These are phyloP conservation scores for Elegia similella DNA, from an alignment of 2,888 invertebrate species.

Conservation along the genomic window DNA sequence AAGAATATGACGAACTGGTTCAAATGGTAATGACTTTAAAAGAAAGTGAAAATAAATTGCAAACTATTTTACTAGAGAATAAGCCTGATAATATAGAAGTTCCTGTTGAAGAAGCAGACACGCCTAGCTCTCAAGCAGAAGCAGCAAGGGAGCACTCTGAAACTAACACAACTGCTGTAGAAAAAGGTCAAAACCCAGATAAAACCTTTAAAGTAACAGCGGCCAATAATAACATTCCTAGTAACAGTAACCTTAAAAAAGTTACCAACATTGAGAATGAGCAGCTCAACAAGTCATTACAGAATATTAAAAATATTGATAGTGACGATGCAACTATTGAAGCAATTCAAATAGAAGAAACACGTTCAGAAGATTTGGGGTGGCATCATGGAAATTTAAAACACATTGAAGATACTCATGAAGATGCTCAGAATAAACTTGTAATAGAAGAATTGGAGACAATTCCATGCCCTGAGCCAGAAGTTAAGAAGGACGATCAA, in stretches of 20 bases:
- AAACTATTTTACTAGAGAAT: constrained; percentile 72
- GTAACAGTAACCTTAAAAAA: constrained; percentile 63
- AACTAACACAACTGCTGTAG: constrained; percentile 29
- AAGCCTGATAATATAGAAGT: constrained; percentile 63
- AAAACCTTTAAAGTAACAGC: constrained; percentile 44
- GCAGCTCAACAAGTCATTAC: constrained; percentile 66
- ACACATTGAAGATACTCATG: constrained; percentile 25
- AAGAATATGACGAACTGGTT: constrained; percentile 82
- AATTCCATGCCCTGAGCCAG: constrained; percentile 33
- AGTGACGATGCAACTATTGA: constrained; percentile 38
- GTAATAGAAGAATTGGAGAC: constrained; percentile 48
- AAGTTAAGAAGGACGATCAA: constrained; percentile 50
- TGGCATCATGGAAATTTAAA: constrained; percentile 24
- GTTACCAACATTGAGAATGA: constrained; percentile 74
- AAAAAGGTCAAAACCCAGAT: constrained; percentile 32
- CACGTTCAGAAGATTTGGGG: constrained; percentile 18
- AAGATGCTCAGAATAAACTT: constrained; percentile 30
- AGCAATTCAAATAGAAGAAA: constrained; percentile 31
- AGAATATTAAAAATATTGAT: constrained; percentile 45
- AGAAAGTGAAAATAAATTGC: constrained; percentile 86
- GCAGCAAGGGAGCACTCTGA: constrained; percentile 31
- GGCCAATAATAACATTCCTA: constrained; percentile 40
- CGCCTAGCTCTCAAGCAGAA: constrained; percentile 29
- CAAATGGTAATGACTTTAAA: constrained; percentile 85
- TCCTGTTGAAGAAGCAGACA: constrained; percentile 46